Evolutionary conservation across 2,113 vertebrate genomes (phyloP).

Genomic region (Upupa epops): DNA sequence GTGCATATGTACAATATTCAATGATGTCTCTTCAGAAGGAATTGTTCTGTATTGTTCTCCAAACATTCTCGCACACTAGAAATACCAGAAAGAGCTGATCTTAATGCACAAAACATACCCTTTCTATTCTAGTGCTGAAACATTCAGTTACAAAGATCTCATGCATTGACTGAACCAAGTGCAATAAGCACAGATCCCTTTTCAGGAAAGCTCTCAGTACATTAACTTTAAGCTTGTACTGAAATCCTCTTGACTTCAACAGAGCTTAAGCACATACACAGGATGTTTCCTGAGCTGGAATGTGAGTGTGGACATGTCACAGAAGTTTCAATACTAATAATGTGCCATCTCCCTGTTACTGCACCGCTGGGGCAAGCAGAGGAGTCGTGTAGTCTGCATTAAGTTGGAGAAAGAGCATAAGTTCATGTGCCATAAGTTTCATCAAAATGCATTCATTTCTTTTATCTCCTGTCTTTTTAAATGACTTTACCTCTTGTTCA

Average conservation of each 20-base stretch:
- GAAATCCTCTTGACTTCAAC: slow-evolving; percentile 26
- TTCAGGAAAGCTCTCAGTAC: slow-evolving; percentile 28
- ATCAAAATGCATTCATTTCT: slow-evolving; percentile 55
- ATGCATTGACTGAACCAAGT: slow-evolving; percentile 61
- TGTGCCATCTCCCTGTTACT: slow-evolving; percentile 19
- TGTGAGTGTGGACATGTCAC: not conserved
- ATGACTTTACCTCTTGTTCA: not conserved
- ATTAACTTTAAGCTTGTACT: slow-evolving; percentile 36
- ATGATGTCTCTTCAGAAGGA: slow-evolving; percentile 52
- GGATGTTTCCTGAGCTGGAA: slow-evolving; percentile 41
- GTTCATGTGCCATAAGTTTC: slow-evolving; percentile 61
- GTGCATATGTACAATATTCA: slow-evolving; percentile 17
- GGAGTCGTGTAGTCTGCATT: not conserved
- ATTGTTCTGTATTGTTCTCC: slow-evolving; percentile 49
- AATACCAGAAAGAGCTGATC: slow-evolving; percentile 43
- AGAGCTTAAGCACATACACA: slow-evolving; percentile 34
- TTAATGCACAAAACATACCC: slow-evolving; percentile 28
- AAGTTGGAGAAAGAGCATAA: slow-evolving; percentile 35
- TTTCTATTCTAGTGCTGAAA: slow-evolving; percentile 54
- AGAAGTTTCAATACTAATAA: slow-evolving; percentile 58
- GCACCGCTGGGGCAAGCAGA: slow-evolving; percentile 25
- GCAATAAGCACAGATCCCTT: slow-evolving; percentile 56
- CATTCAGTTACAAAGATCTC: slow-evolving; percentile 63
- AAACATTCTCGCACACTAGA: slow-evolving; percentile 27
- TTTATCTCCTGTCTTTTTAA: slow-evolving; percentile 34